Conservation (phyloP, 1,140 invertebrate genomes). For the Drosophila takahashii region DNA sequence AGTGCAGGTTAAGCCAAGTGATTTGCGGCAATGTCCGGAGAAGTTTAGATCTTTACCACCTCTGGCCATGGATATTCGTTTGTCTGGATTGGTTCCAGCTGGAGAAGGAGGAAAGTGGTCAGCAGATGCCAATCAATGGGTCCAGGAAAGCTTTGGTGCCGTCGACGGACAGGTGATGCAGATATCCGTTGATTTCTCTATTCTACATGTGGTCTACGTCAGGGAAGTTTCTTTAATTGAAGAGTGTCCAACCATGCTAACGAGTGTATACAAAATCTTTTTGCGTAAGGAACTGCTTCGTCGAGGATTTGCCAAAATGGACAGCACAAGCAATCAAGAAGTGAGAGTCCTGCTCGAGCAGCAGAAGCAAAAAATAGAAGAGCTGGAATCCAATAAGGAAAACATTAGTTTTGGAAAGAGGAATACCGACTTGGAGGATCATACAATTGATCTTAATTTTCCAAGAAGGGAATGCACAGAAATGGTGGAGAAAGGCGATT, state of each 20-base stretch:
- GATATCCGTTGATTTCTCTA: slow-evolving; percentile 32
- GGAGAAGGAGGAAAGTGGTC: slow-evolving; percentile 9
- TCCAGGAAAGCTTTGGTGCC: not conserved
- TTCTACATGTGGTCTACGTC: slow-evolving; percentile 36
- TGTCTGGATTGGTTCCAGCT: slow-evolving; percentile 14
- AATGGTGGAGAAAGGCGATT: not conserved
- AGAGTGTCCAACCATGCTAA: slow-evolving; percentile 43
- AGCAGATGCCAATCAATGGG: slow-evolving; percentile 18
- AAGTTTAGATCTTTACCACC: slow-evolving; percentile 14
- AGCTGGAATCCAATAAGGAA: not conserved
- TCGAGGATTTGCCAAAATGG: slow-evolving; percentile 6
- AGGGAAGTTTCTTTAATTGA: slow-evolving; percentile 44
- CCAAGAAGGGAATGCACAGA: not conserved
- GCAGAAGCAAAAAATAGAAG: not conserved
- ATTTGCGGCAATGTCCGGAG: slow-evolving; percentile 41
- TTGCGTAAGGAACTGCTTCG: slow-evolving; percentile 36
- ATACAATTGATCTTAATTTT: not conserved
- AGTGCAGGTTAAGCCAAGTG: slow-evolving; percentile 5
- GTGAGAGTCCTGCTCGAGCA: not conserved
- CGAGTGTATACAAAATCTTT: slow-evolving; percentile 15
- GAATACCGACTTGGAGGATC: not conserved
- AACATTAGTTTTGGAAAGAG: not conserved
- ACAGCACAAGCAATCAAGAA: not conserved
- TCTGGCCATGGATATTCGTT: slow-evolving; percentile 46
- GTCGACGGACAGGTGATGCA: slow-evolving; percentile 26